Evolutionary conservation across 1,140 invertebrate species (phyloP), one percentile per base, ranked within the genome.

Genomic region (Musca domestica): DNA sequence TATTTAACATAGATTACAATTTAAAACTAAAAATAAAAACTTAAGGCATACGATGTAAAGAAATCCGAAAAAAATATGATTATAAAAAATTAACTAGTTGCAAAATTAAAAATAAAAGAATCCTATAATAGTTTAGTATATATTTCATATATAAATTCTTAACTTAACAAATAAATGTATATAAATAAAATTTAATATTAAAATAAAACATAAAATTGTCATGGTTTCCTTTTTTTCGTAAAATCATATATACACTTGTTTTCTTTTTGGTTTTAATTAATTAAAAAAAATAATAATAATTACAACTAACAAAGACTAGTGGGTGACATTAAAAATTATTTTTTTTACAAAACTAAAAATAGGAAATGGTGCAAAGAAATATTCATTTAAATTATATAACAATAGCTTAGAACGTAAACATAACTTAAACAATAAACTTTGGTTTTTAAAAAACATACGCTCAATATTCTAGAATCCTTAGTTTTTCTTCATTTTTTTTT

Each of bases 381-480:
- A 19, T 51, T 17, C 4, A 19, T 12, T 41, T 41, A 41, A 41
- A 17, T 30, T 61, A 20, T 34, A 20, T 10, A 61, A 61, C 34
- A 61, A 61, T 30, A 61, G 34, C 19, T 61, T 34, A 23, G 9
- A 20, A 0, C 6, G 5, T 20, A 17, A 41, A 41, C 34, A 41
- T 41, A 61, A 61, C 56, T 61, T 61, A 61, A 17, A 61, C 7
- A 41, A 19, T 61, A 61, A 34, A 61, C 56, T 61, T 61, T 61
- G 56, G 56, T 61, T 61, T 61, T 61, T 58, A 58, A 61, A 61
- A 61, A 61, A 61, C 56, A 61, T 61, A 41, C n/a, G 56, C 27
- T 41, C 56, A 61, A 61, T 17, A 34, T 61, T 41, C 6, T 41
- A 12, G 34, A 41, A 41, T 4, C 27, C 9, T 30, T 30, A 4